Percentiles rank a stretch among this genome's conserved stretches.
phyloP scores from a whole-genome alignment of 2,113 vertebrate species.

The Maccullochella peelii region DNA sequence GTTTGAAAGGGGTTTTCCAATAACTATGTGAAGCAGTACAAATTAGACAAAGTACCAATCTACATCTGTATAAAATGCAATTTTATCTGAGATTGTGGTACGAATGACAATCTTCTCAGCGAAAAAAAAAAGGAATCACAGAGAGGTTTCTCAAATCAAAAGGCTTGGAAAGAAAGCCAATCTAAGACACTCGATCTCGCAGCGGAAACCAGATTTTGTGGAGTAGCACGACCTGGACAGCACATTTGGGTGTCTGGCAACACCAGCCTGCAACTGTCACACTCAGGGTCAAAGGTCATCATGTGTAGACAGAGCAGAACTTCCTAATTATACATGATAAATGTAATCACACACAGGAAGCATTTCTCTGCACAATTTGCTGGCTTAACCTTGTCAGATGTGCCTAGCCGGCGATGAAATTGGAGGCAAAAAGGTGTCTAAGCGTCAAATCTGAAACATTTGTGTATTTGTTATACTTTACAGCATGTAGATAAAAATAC shows the following conservation, averaged over 20 bases:
- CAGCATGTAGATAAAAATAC: background rate
- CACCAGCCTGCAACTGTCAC: constrained; percentile 70
- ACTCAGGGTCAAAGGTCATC: constrained; percentile 72
- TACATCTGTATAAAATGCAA: background rate
- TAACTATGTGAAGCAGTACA: constrained; percentile 1
- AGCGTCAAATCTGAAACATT: constrained; percentile 10
- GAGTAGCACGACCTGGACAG: constrained; percentile 55
- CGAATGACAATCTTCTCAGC: background rate
- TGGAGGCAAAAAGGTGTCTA: constrained; percentile 72
- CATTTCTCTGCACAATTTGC: constrained; percentile 70
- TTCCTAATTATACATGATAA: constrained; percentile 82
- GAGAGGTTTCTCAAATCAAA: constrained; percentile 15
- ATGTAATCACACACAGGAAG: constrained; percentile 80
- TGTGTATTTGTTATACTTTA: background rate
- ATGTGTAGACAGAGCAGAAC: constrained; percentile 77
- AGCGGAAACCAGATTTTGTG: constrained; percentile 54
- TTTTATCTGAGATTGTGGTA: background rate
- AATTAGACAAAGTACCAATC: background rate
- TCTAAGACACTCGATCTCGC: constrained; percentile 22
- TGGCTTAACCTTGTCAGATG: constrained; percentile 86
- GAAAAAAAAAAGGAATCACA: constrained; percentile 2
- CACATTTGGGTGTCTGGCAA: constrained; percentile 69
- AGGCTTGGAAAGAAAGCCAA: constrained; percentile 16
- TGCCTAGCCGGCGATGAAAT: constrained; percentile 85
- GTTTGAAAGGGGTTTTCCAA: background rate